Percentiles rank a stretch among this genome's conserved stretches.
phyloP scores from a whole-genome alignment of 2,797 vertebrate genomes.

The Danio aesculapii region DNA sequence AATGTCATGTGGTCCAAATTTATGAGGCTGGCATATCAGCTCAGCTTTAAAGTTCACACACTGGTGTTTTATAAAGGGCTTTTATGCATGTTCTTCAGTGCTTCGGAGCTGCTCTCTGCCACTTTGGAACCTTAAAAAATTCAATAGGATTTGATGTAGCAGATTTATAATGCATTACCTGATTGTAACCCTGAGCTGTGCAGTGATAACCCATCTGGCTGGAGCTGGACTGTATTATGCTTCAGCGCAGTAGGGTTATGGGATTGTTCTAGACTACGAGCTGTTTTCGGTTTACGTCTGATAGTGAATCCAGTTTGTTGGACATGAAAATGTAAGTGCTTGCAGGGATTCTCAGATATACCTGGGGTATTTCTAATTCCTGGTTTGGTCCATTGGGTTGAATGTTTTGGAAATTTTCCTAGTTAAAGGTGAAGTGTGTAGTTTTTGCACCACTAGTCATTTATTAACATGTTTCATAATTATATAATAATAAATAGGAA shows the following conservation, averaged over 20 bases:
- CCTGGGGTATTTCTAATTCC: not conserved
- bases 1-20: conserved; percentile 55
- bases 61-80: conserved; percentile 53
- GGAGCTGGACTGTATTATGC: conserved; percentile 14
- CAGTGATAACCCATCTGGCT: conserved; percentile 48
- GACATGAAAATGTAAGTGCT: conserved; percentile 16
- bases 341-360: conserved; percentile 9
- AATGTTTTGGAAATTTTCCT: not conserved
- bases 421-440: not conserved
- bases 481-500: too few species aligned
- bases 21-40: conserved; percentile 58
- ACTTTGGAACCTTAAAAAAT: conserved; percentile 39
- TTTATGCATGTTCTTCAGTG: conserved; percentile 48
- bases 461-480: too few species aligned
- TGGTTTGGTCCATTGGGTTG: not conserved
- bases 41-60: conserved; percentile 51
- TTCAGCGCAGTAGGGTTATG: not conserved
- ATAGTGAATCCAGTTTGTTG: conserved; percentile 26
- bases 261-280: conserved; percentile 7
- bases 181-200: conserved; percentile 48
- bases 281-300: conserved; percentile 12
- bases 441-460: too few species aligned
- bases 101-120: conserved; percentile 36
- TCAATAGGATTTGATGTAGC: conserved; percentile 48
- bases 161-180: conserved; percentile 55